Percentiles rank a stretch among this genome's conserved stretches.
Conservation (phyloP, 1,140 invertebrate species). For the Asbolus verrucosus region DNA sequence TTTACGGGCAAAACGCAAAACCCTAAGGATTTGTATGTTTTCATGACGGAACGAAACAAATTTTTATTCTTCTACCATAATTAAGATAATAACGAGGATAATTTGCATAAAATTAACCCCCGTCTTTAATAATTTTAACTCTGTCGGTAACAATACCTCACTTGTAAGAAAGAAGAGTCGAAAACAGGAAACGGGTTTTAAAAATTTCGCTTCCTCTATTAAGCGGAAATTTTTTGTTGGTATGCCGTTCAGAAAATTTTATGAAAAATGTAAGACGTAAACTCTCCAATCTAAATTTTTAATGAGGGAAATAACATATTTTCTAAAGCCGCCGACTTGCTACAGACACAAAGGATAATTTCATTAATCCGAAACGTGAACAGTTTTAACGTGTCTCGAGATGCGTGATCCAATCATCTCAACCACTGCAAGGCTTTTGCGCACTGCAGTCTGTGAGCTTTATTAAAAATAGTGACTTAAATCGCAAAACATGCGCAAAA, state of each 20-base stretch:
- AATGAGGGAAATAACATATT: constrained; percentile 28
- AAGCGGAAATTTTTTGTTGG: background rate
- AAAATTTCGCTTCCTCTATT: background rate
- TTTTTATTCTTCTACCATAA: constrained; percentile 23
- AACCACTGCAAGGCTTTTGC: background rate
- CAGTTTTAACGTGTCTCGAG: constrained; percentile 21
- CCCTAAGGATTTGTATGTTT: constrained; percentile 22
- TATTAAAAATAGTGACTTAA: no score
- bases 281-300: constrained; percentile 15
- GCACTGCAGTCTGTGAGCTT: background rate
- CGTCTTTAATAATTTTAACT: constrained; percentile 32
- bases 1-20: background rate
- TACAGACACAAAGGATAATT: constrained; percentile 25
- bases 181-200: constrained; percentile 27
- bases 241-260: background rate
- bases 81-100: constrained; percentile 28
- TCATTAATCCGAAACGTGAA: constrained; percentile 31
- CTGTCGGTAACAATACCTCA: constrained; percentile 8
- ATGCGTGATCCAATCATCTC: constrained; percentile 9
- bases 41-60: constrained; percentile 5
- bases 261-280: background rate
- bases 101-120: constrained; percentile 31
- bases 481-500: no score
- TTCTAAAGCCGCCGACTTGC: background rate
- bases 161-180: background rate